Evolutionary conservation across 2,888 invertebrate species (phyloP), one percentile per base, ranked within the genome.

Genomic region (Rhabditoides inermis): DNA sequence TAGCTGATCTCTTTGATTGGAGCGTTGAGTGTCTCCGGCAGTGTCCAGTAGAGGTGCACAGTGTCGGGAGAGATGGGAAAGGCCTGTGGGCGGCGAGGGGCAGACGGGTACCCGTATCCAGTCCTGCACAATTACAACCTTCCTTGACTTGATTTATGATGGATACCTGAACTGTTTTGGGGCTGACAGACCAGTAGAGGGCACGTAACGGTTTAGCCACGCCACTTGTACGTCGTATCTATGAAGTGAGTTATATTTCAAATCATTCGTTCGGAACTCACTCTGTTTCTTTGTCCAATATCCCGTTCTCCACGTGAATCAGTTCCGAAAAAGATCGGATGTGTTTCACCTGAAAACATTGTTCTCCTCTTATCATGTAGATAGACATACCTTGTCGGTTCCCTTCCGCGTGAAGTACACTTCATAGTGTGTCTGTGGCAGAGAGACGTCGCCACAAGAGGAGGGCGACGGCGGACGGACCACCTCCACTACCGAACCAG

Each of bases 251-350:
- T 15, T 4, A n/a, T n/a, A n/a, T n/a, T n/a, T n/a, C n/a, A n/a
- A n/a, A n/a, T n/a, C n/a, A n/a, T n/a, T n/a, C n/a, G n/a, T n/a
- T n/a, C n/a, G n/a, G n/a, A 12, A 48, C 68, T 48, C 62, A 73
- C 61, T 73, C 72, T 0, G 73, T 75, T 49, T 74, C 73, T 46
- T 75, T 75, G 50, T 74, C 74, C 27, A 74, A 59, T 49, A 70
- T 71, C 10, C 73, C 74, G 52, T 74, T 73, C 35, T 74, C 74
- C 6, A 74, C 58, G 46, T 71, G 72, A 41, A 65, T 66, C 23
- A 53, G 50, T 15, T 63, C 65, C 3, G 64, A 55, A 53, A 64
- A 63, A 46, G 63, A 65, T 44, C 58, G 28, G 35, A 72, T 60
- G 25, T 65, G 65, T 41, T 74, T 74, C 41, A 68, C 63, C n/a